Base-by-base conservation (phyloP, 2,888 invertebrate species). In the Clivina fossor region DNA sequence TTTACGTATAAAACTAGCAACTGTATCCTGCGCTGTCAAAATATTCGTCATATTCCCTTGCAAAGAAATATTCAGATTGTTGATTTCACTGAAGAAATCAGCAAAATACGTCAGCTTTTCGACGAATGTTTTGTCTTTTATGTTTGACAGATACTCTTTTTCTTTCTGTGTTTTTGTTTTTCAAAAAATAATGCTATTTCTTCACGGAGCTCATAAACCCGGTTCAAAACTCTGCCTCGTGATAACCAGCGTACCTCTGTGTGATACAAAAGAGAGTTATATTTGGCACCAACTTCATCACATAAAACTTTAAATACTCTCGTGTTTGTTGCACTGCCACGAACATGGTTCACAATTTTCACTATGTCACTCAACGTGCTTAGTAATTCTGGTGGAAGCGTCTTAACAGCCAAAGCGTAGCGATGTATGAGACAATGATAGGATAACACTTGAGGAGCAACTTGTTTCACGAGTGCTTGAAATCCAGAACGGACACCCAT, bases 381-480 rank as follows among this genome's bases (percentile, higher is more conserved):
- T 58, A 60, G 57, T 38, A 58, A 58, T 48, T 58, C 49, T 57
- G 58, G 49, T 38, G 33, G 41, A 63, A 61, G 59, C 59, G 59
- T 62, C 38, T 61, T 63, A 7, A 62, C 54, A 38, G 61, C 59
- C 61, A 61, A 63, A 62, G 61, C 61, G 53, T 63, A 60, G 13
- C 59, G 59, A 54, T 62, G 62, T 57, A 58, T 58, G 49, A 59
- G 30, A 41, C 58, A 62, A 62, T 64, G 55, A 58, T 53, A 58
- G 13, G 26, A n/a, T 43, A 58, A 63, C 46, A 57, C 32, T 58
- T 61, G 58, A 56, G 61, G 61, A 56, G 60, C 60, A 59, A 63
- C 61, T 59, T 61, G 54, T 64, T 62, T 64, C 57, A 64, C 58
- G 5, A 62, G 55, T 57, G 63, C 59, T 43, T 60, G 57, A 62